Percentiles rank a stretch among this genome's conserved stretches.
Evolutionary conservation across 2,888 invertebrate species (phyloP).

Genomic region (Plagiodera versicolora): DNA sequence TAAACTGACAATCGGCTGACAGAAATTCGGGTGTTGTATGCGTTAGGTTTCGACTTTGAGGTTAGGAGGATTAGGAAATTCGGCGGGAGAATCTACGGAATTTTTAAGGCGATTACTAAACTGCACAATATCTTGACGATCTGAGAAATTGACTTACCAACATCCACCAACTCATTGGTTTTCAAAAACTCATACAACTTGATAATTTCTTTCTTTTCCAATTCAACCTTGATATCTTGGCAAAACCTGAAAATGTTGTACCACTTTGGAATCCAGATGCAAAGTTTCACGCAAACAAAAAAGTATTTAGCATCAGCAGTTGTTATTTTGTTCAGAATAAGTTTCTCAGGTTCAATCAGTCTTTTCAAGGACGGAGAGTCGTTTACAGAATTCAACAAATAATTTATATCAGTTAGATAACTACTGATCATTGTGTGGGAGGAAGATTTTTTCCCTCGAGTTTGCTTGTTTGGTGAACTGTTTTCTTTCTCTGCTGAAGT

Average conservation of each 20-base stretch:
- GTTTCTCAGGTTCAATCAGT: not conserved
- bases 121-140: too few relatives aligned
- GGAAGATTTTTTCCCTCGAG: too few relatives aligned
- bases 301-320: slow-evolving; percentile 28
- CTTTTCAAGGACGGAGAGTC: not conserved
- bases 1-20: too few relatives aligned
- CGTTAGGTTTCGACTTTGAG: too few relatives aligned
- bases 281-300: slow-evolving; percentile 39
- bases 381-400: not conserved
- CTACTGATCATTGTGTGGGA: not conserved
- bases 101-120: too few relatives aligned
- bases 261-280: slow-evolving; percentile 34
- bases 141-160: not conserved
- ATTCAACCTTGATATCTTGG: slow-evolving; percentile 24
- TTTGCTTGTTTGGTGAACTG: too few relatives aligned
- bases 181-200: not conserved
- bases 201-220: slow-evolving; percentile 30
- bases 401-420: not conserved
- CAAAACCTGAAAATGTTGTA: slow-evolving; percentile 38
- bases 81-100: too few relatives aligned
- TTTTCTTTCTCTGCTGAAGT: too few relatives aligned
- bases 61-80: too few relatives aligned
- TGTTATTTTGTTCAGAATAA: not conserved
- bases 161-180: not conserved
- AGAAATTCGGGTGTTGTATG: too few relatives aligned